These are phyloP conservation scores for Diogma glabrata DNA, from an alignment of 2,888 invertebrate genomes.

Conservation along the genomic window DNA sequence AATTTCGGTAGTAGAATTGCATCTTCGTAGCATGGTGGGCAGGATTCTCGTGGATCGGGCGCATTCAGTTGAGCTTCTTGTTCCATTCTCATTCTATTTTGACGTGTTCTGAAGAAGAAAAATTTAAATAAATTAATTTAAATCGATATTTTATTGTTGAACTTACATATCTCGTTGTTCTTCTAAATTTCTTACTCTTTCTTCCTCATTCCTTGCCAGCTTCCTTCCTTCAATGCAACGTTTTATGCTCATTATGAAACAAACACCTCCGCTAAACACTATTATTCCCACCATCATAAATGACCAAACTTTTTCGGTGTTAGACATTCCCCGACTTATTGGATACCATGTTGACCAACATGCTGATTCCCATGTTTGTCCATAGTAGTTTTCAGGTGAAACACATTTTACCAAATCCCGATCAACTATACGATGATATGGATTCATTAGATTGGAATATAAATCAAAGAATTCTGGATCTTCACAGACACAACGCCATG, in stretches of 20 bases:
- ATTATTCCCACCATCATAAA: constrained; percentile 43
- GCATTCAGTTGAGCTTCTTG: constrained; percentile 46
- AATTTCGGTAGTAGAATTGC: constrained; percentile 63
- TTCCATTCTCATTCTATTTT: constrained; percentile 43
- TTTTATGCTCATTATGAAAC: constrained; percentile 24
- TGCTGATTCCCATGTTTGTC: constrained; percentile 55
- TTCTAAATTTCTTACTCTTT: constrained; percentile 38
- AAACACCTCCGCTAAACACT: constrained; percentile 21
- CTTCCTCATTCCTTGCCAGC: constrained; percentile 32
- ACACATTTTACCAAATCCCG: constrained; percentile 46
- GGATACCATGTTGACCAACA: constrained; percentile 53
- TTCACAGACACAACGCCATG: constrained; percentile 66
- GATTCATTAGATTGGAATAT: constrained; percentile 46
- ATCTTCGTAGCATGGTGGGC: constrained; percentile 66
- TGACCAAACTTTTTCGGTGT: constrained; percentile 44
- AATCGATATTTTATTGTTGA: background rate
- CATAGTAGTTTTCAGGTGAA: constrained; percentile 48
- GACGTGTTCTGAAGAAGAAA: constrained; percentile 29
- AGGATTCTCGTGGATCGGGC: constrained; percentile 56
- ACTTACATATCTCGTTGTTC: constrained; percentile 33
- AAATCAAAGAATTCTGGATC: constrained; percentile 46
- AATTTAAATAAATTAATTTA: background rate
- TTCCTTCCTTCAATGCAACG: constrained; percentile 43
- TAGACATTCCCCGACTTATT: constrained; percentile 27
- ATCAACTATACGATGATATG: constrained; percentile 39